These are phyloP conservation scores for Podocnemis expansa DNA, from an alignment of 2,113 vertebrate species.

Conservation along the genomic window DNA sequence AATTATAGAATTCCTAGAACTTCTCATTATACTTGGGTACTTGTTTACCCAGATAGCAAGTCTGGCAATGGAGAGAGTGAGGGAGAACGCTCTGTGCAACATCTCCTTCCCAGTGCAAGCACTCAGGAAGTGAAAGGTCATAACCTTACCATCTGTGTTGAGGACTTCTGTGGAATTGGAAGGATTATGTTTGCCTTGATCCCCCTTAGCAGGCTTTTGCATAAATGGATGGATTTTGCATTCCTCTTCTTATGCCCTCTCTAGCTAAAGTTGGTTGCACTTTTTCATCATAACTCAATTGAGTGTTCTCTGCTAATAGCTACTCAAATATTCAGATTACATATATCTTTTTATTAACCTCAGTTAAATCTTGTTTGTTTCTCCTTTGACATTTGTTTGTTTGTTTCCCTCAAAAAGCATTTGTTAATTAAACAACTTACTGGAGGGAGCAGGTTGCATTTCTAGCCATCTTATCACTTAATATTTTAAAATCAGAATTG, in stretches of 20 bases:
- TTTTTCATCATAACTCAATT: background rate
- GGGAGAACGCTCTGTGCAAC: background rate
- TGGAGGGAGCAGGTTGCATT: background rate
- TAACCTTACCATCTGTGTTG: background rate
- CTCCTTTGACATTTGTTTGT: background rate
- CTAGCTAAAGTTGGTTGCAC: background rate
- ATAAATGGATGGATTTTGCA: background rate
- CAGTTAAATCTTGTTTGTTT: constrained; percentile 19
- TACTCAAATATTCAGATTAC: constrained; percentile 35
- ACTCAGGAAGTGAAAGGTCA: background rate
- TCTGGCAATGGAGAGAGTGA: background rate
- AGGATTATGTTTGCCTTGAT: background rate
- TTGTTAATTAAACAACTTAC: background rate
- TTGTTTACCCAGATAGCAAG: background rate
- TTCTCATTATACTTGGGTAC: background rate
- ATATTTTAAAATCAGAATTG: background rate
- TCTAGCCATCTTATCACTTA: background rate
- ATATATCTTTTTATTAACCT: constrained; percentile 32
- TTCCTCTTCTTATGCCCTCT: background rate
- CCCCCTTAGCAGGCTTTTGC: background rate
- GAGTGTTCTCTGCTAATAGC: background rate
- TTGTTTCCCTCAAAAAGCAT: background rate
- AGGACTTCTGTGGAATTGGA: background rate
- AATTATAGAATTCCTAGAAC: background rate
- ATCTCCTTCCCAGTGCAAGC: background rate